Evolutionary conservation across 2,797 vertebrate genomes (phyloP).

Genomic region (Acanthis flammea): DNA sequence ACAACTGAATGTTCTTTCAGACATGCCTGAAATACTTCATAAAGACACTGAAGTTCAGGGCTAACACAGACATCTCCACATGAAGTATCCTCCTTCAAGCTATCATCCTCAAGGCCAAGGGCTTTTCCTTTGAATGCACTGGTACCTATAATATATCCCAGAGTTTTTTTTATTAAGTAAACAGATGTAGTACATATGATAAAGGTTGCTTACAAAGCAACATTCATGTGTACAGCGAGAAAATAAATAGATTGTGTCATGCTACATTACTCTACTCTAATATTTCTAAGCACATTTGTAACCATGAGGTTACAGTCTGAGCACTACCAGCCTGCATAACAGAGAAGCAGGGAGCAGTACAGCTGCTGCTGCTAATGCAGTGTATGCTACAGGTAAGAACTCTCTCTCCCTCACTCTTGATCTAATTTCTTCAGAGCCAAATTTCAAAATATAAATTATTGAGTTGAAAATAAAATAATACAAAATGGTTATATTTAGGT

Average conservation of each 20-base stretch:
- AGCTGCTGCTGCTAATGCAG: background rate
- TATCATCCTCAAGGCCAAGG: background rate
- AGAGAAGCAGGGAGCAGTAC: background rate
- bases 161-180: background rate
- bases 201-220: background rate
- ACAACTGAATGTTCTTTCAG: background rate
- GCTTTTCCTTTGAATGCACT: background rate
- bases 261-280: background rate
- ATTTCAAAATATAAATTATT: background rate
- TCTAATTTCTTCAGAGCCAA: background rate
- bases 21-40: background rate
- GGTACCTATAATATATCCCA: background rate
- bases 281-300: background rate
- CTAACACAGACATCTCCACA: background rate
- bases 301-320: background rate
- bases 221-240: background rate
- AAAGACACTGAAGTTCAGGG: background rate
- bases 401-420: background rate
- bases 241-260: background rate
- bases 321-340: background rate
- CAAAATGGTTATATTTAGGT: background rate
- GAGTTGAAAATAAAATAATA: background rate
- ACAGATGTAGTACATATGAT: background rate
- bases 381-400: fast-evolving
- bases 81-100: background rate